These are phyloP conservation scores for Pristiophorus japonicus DNA, from an alignment of 2,113 vertebrate species.

Conservation along the genomic window DNA sequence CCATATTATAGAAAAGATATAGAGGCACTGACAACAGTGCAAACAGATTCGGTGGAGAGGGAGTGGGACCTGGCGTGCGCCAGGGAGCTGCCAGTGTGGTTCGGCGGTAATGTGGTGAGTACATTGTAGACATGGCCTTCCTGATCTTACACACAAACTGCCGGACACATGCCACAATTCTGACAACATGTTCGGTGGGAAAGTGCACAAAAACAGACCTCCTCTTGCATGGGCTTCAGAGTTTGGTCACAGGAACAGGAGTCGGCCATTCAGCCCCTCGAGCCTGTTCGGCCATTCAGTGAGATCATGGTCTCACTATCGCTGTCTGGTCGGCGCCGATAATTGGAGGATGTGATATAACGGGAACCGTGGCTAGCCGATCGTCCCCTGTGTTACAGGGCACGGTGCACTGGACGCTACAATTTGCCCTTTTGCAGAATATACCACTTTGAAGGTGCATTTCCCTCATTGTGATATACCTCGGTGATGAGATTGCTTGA, in stretches of 20 bases:
- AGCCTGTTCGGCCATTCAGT: not conserved
- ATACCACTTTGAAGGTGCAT: no score
- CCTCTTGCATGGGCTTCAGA: not conserved
- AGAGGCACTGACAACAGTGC: no score
- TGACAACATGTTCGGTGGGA: not conserved
- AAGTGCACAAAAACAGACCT: not conserved
- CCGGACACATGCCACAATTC: not conserved
- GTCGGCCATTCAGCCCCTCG: not conserved
- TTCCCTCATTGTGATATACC: no score
- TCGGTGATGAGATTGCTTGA: no score
- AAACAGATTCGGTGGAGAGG: not conserved
- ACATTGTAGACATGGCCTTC: not conserved
- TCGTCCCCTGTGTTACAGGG: no score
- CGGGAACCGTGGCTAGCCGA: no score
- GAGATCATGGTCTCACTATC: not conserved
- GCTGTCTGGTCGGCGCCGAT: no score
- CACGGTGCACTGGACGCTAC: no score
- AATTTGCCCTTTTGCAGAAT: no score
- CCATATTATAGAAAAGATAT: no score
- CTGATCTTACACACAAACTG: not conserved
- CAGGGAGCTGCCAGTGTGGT: not conserved
- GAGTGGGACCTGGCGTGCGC: not conserved
- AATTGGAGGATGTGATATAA: no score
- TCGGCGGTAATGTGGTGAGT: not conserved
- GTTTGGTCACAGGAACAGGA: not conserved